A percentile compares a stretch with the other conserved stretches of the same genome.
phyloP scores from a whole-genome alignment of 2,113 vertebrate genomes.

The Osmerus eperlanus region DNA sequence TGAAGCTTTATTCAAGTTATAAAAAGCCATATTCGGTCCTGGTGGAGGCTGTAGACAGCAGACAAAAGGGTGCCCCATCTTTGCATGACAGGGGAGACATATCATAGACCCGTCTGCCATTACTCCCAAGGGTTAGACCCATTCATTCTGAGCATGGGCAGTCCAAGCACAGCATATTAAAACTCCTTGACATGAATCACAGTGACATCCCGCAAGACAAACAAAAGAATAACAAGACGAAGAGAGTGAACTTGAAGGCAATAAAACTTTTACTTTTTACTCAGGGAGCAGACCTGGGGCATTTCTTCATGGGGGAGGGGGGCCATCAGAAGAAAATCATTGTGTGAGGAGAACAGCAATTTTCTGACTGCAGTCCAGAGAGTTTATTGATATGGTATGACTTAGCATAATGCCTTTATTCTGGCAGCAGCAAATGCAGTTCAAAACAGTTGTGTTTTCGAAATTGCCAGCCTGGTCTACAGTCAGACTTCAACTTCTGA shows the following conservation, averaged over 20 bases:
- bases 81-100: constrained; percentile 41
- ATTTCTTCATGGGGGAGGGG: constrained; percentile 14
- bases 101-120: constrained; percentile 41
- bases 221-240: constrained; percentile 53
- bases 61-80: constrained; percentile 47
- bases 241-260: constrained; percentile 40
- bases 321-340: constrained; percentile 10
- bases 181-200: constrained; percentile 60
- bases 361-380: no score
- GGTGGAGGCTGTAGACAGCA: constrained; percentile 32
- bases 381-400: no score
- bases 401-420: no score
- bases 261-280: constrained; percentile 40
- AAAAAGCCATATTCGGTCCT: background rate
- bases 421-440: no score
- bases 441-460: background rate
- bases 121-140: constrained; percentile 46
- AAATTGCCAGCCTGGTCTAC: background rate
- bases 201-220: constrained; percentile 55
- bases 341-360: background rate
- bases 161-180: constrained; percentile 55
- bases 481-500: background rate
- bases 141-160: constrained; percentile 45
- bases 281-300: constrained; percentile 31
- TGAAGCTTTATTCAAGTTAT: constrained; percentile 1